Evolutionary conservation across 2,113 vertebrate species (phyloP), one percentile per base, ranked within the genome.

Genomic region (Microtus montanus): DNA sequence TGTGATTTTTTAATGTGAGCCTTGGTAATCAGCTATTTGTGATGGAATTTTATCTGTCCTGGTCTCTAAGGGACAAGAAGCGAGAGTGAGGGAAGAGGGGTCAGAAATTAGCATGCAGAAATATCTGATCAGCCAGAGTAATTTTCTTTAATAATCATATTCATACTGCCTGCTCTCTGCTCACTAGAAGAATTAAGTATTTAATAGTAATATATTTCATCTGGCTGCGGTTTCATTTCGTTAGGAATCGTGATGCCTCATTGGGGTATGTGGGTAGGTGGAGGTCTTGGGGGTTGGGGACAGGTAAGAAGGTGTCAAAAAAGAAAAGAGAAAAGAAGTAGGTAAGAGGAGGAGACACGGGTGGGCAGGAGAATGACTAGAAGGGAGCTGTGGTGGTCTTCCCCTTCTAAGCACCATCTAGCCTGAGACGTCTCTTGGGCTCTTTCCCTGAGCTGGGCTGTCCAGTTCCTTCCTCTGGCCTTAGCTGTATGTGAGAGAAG

Each of bases 161-260:
- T 99, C 99, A 99, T 98, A 98, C 98, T 98, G 98, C 98, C 98
- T 98, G 98, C 99, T 99, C 98, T 98, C 98, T 98, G 98, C 98
- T 98, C 98, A 98, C 98, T 98, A 98, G 98, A 99, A 98, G 98
- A 99, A 99, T 99, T 99, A 99, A 98, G 98, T 98, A 98, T 99
- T 99, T 99, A 99, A 99, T 99, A 99, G 99, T 98, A 98, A 98
- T 99, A 99, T 99, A 99, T 99, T 98, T 99, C 99, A 99, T 99
- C 98, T 98, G 98, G 98, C 98, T 98, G 98, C 97, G 98, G 98
- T 98, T 99, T 98, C 98, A 95, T 99, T 98, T 98, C 98, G 98
- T 99, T 98, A 99, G 98, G 98, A 98, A 98, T 98, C 87, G 98
- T 83, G 98, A 98, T 98, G 98, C 98, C 97, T 98, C 89, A 1